Percentiles rank a stretch among this genome's conserved stretches.
Conservation (phyloP, 2,888 invertebrate species). For the Rhopalosiphum nymphaeae region DNA sequence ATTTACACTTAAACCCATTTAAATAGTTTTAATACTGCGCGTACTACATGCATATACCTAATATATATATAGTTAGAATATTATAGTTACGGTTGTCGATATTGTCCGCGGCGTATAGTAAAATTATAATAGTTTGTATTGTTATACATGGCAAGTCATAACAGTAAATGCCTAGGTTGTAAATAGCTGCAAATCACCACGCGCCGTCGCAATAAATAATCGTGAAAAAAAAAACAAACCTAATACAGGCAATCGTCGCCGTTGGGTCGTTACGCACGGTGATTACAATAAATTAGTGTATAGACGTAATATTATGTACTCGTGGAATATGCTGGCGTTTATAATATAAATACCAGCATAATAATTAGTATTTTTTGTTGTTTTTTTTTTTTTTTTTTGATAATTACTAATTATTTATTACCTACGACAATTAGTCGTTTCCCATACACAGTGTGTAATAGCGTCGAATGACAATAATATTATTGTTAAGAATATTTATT, state of each 20-base stretch:
- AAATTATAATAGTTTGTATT: not conserved
- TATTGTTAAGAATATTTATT: not conserved
- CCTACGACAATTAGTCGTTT: not conserved
- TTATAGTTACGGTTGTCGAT: not conserved
- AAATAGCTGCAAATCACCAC: slow-evolving; percentile 1
- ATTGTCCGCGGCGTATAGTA: not conserved
- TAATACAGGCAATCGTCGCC: slow-evolving; percentile 5
- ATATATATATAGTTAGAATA: not conserved
- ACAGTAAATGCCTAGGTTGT: not conserved
- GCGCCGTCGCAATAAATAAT: slow-evolving; percentile 9
- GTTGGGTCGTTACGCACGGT: not conserved
- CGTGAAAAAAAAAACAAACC: not conserved
- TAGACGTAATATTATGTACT: not conserved
- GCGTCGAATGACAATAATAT: not conserved
- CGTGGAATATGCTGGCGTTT: not conserved
- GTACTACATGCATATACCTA: not conserved
- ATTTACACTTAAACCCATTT: slow-evolving; percentile 4
- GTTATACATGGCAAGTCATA: not conserved
- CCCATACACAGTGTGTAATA: not conserved
- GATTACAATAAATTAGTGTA: not conserved
- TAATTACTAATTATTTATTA: not conserved
- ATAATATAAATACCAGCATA: not conserved
- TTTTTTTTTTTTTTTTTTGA: not conserved
- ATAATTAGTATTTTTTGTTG: not conserved
- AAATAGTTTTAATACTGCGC: not conserved